Evolutionary conservation across 1,140 invertebrate genomes (phyloP).

Genomic region (Ctenoplectra terminalis): DNA sequence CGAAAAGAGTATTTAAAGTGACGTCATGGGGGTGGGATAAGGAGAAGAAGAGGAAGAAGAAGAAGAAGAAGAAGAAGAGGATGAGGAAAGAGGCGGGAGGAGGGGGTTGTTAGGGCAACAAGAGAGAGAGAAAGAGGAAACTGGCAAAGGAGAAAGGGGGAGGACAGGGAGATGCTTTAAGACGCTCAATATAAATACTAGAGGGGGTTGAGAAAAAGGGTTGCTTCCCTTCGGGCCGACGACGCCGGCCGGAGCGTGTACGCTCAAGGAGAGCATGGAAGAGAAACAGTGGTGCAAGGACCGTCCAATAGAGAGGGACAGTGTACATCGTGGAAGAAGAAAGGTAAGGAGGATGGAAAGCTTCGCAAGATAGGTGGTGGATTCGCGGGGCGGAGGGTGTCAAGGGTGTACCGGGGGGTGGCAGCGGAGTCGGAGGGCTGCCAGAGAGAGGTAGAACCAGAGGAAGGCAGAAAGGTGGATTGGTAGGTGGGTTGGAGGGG

Average conservation of each 20-base stretch:
- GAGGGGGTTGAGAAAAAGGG: slow-evolving; percentile 82
- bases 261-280: slow-evolving; percentile 50
- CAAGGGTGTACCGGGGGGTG: slow-evolving; percentile 50
- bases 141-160: slow-evolving; percentile 37
- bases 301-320: slow-evolving; percentile 40
- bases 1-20: slow-evolving; percentile 71
- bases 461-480: not conserved
- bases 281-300: slow-evolving; percentile 38
- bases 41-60: not conserved
- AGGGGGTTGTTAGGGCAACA: slow-evolving; percentile 7
- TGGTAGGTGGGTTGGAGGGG: slow-evolving; percentile 34
- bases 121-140: slow-evolving; percentile 41
- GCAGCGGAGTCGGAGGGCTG: slow-evolving; percentile 58
- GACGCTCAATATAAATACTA: slow-evolving; percentile 84
- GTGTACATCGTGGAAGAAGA: slow-evolving; percentile 55
- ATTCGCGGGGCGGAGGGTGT: slow-evolving; percentile 50
- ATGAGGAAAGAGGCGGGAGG: slow-evolving; percentile 25
- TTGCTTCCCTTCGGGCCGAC: slow-evolving; percentile 81
- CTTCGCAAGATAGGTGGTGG: slow-evolving; percentile 64
- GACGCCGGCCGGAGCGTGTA: slow-evolving; percentile 73
- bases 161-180: slow-evolving; percentile 81
- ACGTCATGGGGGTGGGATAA: slow-evolving; percentile 49
- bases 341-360: slow-evolving; percentile 54
- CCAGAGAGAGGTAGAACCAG: slow-evolving; percentile 41
- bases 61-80: slow-evolving; percentile 37